Base-by-base conservation (phyloP, 2,888 invertebrate species). In the Chironomus riparius region DNA sequence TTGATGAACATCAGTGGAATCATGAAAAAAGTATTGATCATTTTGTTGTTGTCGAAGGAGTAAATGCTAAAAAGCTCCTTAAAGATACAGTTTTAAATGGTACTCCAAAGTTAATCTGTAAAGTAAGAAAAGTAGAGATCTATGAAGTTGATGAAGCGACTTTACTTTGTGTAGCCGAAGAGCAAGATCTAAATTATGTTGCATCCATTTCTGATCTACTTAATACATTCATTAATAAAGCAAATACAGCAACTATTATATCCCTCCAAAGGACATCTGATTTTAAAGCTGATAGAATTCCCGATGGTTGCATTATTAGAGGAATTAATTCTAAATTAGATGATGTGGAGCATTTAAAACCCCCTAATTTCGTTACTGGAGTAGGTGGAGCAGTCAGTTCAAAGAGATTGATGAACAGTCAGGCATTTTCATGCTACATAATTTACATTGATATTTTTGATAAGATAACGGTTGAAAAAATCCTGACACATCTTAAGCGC, bases 341-440 rank as follows among this genome's bases (percentile, higher is more conserved):
- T 13, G 77, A 79, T 47, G 72, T 81, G 0, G 77, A 78, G 5
- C 79, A 81, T 5, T 76, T 83, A n/a, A 81, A 83, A 76, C 79
- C 81, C 10, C 83, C 83, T 0, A 83, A 83, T 78, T 84, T 84
- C 50, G 81, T 84, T 72, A 81, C 81, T 0, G 84, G 83, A 2
- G 80, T 81, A 1, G 80, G 81, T 62, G 83, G 83, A 3, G 83
- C 84, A 74, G 79, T 76, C 3, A 12, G 28, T 10, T 38, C 70
- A 3, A 48, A 24, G 22, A n/a, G 70, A 18, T 10, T 68, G 13
- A 4, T 56, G 1, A 47, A 24, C 10, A 56, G 38, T 1, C 28
- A n/a, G 2, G 12, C 24, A 18, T 76, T 69, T 22, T 56, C 68
- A 1, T 74, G 74, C 22, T 74, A 48, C 48, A 24, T 74, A 7